A percentile compares a stretch with the other conserved stretches of the same genome.
Evolutionary conservation across 2,113 vertebrate species (phyloP).

Genomic region (Motacilla alba): DNA sequence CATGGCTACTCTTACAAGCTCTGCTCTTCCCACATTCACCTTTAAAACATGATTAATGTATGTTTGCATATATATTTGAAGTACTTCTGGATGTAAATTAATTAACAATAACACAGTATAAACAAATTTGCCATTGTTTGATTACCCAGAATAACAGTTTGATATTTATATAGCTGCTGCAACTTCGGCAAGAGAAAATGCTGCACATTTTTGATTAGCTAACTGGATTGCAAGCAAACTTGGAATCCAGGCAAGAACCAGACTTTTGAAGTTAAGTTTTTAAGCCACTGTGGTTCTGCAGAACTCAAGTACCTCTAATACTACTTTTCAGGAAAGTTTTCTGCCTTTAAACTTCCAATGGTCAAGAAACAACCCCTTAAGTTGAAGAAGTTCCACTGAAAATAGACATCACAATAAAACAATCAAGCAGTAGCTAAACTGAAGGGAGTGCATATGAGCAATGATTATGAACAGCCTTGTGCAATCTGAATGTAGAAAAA

Average conservation of each 20-base stretch:
- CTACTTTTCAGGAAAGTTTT: neutral
- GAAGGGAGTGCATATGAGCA: rapidly evolving
- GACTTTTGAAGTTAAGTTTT: neutral
- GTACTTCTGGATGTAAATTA: conserved; percentile 56
- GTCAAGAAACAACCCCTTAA: neutral
- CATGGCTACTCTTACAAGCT: conserved; percentile 61
- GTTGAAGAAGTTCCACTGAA: neutral
- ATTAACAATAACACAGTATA: conserved; percentile 59
- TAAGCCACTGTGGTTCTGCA: neutral
- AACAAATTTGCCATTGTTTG: conserved; percentile 53
- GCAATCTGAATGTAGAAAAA: neutral
- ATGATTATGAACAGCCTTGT: neutral
- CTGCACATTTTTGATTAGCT: neutral
- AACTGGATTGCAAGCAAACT: neutral
- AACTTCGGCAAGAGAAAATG: conserved; percentile 43
- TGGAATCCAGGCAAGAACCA: neutral
- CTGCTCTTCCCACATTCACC: conserved; percentile 25
- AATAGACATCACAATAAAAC: neutral
- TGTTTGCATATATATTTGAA: conserved; percentile 31
- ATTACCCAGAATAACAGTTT: conserved; percentile 29
- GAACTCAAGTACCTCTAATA: neutral
- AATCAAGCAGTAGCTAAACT: neutral
- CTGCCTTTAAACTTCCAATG: neutral
- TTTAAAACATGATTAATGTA: conserved; percentile 27
- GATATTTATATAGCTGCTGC: conserved; percentile 62